phyloP scores from a whole-genome alignment of 2,888 invertebrate genomes.

The Lithophane leautieri region DNA sequence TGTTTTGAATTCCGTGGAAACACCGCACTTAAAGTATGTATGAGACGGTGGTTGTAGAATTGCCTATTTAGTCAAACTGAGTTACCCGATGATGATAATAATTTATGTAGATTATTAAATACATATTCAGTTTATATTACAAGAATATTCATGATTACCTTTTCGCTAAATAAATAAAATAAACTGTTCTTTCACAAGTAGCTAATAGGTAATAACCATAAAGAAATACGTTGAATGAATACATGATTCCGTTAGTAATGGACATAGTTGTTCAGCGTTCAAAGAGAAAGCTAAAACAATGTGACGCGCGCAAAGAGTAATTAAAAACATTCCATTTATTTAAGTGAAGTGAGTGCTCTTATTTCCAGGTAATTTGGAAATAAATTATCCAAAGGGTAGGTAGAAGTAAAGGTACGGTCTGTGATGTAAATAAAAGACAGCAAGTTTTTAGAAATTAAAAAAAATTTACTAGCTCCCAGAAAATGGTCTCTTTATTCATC shows the following conservation, averaged over 20 bases:
- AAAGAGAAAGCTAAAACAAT: slow-evolving; percentile 8
- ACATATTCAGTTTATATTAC: not conserved
- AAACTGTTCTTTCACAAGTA: too few relatives aligned
- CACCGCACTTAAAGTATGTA: not conserved
- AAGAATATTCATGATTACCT: not conserved
- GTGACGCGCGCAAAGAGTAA: not conserved
- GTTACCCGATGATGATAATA: not conserved
- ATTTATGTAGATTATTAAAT: not conserved
- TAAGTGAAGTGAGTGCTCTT: not conserved
- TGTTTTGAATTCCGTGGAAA: not conserved
- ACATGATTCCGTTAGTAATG: not conserved
- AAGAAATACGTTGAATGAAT: not conserved
- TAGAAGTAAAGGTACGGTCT: not conserved
- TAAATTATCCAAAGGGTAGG: not conserved
- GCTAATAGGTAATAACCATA: not conserved
- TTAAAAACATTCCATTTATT: slow-evolving; percentile 8
- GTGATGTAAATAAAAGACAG: not conserved
- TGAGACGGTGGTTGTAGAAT: not conserved
- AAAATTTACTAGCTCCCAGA: too few relatives aligned
- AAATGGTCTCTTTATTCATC: not conserved
- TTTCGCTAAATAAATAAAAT: not conserved
- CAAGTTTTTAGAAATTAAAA: too few relatives aligned
- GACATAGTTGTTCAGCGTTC: not conserved
- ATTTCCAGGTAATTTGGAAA: not conserved
- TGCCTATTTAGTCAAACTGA: not conserved